phyloP scores from a whole-genome alignment of 2,113 vertebrate genomes.

The Anguilla rostrata region DNA sequence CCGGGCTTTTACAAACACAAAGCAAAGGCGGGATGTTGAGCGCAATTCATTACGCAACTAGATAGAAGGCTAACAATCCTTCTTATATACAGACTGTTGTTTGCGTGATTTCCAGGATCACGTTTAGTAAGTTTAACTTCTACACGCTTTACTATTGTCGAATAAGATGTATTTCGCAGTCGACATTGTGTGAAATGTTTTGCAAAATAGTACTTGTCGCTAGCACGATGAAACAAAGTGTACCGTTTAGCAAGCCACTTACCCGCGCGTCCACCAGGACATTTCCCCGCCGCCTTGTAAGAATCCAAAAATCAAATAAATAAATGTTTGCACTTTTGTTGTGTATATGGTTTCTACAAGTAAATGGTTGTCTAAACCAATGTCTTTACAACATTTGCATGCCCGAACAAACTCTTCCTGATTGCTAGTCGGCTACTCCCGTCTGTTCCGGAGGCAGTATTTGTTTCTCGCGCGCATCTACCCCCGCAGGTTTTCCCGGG shows the following conservation, averaged over 20 bases:
- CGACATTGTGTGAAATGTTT: background rate
- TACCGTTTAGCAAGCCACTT: conserved; percentile 30
- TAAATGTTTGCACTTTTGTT: background rate
- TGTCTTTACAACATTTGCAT: background rate
- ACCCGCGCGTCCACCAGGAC: conserved; percentile 74
- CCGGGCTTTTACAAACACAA: background rate
- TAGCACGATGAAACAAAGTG: background rate
- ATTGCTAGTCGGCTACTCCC: background rate
- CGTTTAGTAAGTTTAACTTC: background rate
- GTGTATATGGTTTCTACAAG: background rate
- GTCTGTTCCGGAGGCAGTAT: background rate
- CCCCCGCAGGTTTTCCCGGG: conserved; percentile 24
- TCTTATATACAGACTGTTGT: background rate
- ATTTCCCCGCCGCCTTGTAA: conserved; percentile 56
- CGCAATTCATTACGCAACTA: background rate
- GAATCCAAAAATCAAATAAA: conserved; percentile 1
- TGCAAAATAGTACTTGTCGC: background rate
- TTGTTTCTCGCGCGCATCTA: conserved; percentile 59
- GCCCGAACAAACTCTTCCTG: background rate
- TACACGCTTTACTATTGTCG: background rate
- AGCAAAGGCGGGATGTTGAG: conserved; percentile 6
- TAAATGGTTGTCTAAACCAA: background rate
- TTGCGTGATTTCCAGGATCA: background rate
- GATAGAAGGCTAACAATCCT: background rate
- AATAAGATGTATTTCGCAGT: background rate